phyloP scores from a whole-genome alignment of 2,797 vertebrate genomes.

The Crypturellus tataupa region DNA sequence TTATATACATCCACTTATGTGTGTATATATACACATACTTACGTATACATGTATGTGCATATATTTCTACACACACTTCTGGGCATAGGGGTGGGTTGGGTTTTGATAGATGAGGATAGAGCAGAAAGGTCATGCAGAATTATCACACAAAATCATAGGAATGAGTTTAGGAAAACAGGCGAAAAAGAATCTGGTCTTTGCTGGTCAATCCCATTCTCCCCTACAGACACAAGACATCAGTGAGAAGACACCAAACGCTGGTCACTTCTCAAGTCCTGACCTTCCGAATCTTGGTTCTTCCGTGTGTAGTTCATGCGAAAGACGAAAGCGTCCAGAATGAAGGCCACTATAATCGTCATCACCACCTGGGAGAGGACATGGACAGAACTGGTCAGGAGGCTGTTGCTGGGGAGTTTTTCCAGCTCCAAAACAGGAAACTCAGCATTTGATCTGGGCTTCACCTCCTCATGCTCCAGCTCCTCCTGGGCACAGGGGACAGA shows the following conservation, averaged over 20 bases:
- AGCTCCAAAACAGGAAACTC: not conserved
- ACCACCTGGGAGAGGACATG: slow-evolving; percentile 86
- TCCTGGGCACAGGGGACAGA: not conserved
- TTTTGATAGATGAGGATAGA: not conserved
- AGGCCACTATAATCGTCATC: slow-evolving; percentile 98
- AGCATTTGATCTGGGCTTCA: not conserved
- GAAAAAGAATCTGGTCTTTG: not conserved
- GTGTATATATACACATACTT: not conserved
- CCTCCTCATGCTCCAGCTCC: not conserved
- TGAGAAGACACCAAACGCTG: rapidly evolving
- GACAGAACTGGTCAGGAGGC: not conserved
- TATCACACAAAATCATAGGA: not conserved
- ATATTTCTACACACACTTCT: rapidly evolving
- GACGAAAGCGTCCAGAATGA: slow-evolving; percentile 97
- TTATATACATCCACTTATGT: rapidly evolving
- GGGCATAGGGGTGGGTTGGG: not conserved
- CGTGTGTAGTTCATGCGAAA: slow-evolving; percentile 99
- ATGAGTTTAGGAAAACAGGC: not conserved
- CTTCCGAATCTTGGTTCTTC: slow-evolving; percentile 92
- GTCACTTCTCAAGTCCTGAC: slow-evolving; percentile 69
- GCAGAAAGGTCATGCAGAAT: not conserved
- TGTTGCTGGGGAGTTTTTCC: not conserved
- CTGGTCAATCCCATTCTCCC: not conserved
- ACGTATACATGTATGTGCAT: no score
- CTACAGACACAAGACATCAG: not conserved